phyloP scores from a whole-genome alignment of 1,140 invertebrate genomes.

The Nilaparvata lugens region DNA sequence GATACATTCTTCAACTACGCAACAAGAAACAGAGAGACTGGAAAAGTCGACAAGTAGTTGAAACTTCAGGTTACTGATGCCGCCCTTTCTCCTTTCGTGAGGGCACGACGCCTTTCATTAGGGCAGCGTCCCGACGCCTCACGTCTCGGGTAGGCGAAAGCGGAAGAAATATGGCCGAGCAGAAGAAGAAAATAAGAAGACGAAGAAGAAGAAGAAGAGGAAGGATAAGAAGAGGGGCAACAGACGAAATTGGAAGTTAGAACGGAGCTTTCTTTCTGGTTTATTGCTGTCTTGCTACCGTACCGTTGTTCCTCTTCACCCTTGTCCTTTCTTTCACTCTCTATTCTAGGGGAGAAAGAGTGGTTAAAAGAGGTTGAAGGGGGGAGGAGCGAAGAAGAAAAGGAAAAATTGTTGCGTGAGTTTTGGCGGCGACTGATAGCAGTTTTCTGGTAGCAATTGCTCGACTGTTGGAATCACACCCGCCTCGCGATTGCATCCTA shows the following conservation, averaged over 20 bases:
- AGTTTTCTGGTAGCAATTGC: not conserved
- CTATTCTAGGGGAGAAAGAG: not conserved
- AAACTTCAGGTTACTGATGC: no score
- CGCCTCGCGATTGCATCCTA: not conserved
- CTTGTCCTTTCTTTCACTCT: not conserved
- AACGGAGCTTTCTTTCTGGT: not conserved
- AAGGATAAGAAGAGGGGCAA: not conserved
- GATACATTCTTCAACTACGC: no score
- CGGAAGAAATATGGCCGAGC: no score
- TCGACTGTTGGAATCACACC: not conserved
- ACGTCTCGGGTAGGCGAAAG: no score
- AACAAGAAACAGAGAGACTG: no score
- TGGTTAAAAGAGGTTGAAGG: no score
- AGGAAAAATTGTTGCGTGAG: no score
- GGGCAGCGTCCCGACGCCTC: not conserved
- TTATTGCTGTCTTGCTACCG: conserved; percentile 4
- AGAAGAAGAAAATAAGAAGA: not conserved
- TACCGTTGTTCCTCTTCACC: not conserved
- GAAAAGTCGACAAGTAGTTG: no score
- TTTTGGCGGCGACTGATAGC: not conserved
- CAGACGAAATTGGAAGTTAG: not conserved
- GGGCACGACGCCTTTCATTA: conserved; percentile 5
- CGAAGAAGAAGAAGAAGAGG: not conserved
- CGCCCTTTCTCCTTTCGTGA: no score
- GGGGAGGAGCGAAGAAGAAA: no score